A percentile compares a stretch with the other conserved stretches of the same genome.
Conservation (phyloP, 2,888 invertebrate genomes). For the Drosophila rubida region DNA sequence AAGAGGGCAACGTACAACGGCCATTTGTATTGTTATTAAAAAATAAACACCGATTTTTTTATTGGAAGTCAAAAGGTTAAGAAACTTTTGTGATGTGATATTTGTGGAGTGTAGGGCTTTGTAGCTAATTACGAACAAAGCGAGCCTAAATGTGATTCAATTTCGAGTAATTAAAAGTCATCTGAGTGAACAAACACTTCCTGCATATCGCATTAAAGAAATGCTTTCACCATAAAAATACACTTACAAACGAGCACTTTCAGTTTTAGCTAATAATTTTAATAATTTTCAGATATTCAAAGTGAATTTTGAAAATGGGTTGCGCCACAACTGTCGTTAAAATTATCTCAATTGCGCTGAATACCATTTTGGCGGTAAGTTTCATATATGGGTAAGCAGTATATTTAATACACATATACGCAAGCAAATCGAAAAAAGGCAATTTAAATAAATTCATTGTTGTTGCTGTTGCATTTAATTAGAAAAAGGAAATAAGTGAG, state of each 20-base stretch:
- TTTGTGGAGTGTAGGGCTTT: conserved; percentile 10
- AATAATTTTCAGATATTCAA: conserved; percentile 25
- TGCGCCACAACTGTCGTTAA: conserved; percentile 79
- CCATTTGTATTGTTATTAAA: conserved; percentile 51
- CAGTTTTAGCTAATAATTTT: background rate
- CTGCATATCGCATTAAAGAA: background rate
- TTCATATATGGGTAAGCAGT: conserved; percentile 20
- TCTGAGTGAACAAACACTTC: conserved; percentile 15
- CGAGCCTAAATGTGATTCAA: conserved; percentile 20
- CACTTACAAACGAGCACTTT: background rate
- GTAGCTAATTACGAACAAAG: conserved; percentile 37
- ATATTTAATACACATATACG: conserved; percentile 12
- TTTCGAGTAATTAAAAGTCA: conserved; percentile 26
- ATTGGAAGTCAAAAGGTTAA: conserved; percentile 66
- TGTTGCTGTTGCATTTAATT: conserved; percentile 45
- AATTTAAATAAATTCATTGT: conserved; percentile 24
- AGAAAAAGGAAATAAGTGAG: conserved; percentile 26
- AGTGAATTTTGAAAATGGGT: conserved; percentile 70
- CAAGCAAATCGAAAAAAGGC: conserved; percentile 1
- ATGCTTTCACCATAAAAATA: background rate
- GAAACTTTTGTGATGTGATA: conserved; percentile 52
- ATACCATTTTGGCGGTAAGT: conserved; percentile 82
- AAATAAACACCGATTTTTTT: conserved; percentile 39
- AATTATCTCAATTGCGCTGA: conserved; percentile 73
- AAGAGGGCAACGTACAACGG: conserved; percentile 27